Base-by-base conservation (phyloP, 2,888 invertebrate genomes). In the Orchesella flavescens region DNA sequence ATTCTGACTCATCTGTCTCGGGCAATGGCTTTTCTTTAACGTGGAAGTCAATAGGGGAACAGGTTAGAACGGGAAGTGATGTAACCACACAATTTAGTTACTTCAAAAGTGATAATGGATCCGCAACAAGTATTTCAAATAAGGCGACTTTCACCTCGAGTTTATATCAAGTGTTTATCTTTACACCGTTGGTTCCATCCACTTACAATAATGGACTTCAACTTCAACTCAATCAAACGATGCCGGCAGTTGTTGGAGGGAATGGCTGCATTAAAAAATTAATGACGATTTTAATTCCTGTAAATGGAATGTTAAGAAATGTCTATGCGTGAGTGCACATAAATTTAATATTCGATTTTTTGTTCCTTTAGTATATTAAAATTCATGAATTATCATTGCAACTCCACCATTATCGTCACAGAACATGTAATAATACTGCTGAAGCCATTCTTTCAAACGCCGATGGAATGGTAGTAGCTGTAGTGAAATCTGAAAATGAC, bases 381-480 rank as follows among this genome's bases (percentile, higher is more conserved):
- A 34, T 4, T 34, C 34, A 34, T 4, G 34, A 34, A 34, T 4
- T 4, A 34, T n/a, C n/a, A n/a, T n/a, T n/a, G n/a, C n/a, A 72
- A 72, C 2, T 34, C 34, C 7, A 15, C 7, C 24, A 57, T 68
- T 49, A 49, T 49, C n/a, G 3, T 34, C 7, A 34, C 49, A 23
- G 49, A 5, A 53, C 49, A 10, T 69, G 69, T 53, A 34, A 57
- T 43, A 53, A 65, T 13, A 34, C 71, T 13, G 72, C 63, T 0
- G 5, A 57, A 19, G 46, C 53, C 1, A 10, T 19, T 4, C n/a
- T 80, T 44, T 44, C 72, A 17, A 63, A 72, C 44, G 73, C 66
- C 0, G 80, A 80, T 21, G 73, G 73, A 10, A 65, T 80, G 66
- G 80, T 44, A n/a, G 57, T 80, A 57, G 57, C 73, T 21, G 61